These are phyloP conservation scores for Listronotus oregonensis DNA, from an alignment of 1,140 invertebrate genomes.

Conservation along the genomic window DNA sequence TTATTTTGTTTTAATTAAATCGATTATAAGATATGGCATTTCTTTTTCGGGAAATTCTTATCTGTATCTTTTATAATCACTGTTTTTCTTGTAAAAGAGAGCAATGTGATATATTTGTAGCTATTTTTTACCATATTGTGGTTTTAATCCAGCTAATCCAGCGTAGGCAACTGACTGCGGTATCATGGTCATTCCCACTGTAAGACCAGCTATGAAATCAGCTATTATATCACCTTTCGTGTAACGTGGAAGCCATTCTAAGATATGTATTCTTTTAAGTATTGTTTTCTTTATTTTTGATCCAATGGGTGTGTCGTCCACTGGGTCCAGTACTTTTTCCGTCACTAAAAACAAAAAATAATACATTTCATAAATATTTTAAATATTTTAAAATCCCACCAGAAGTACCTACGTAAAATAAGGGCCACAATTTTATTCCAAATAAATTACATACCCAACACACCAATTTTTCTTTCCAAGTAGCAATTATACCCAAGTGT, in stretches of 20 bases:
- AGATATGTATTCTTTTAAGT: conserved; percentile 51
- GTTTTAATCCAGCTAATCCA: conserved; percentile 71
- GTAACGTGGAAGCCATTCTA: conserved; percentile 71
- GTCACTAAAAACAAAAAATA: conserved; percentile 12
- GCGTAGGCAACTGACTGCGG: conserved; percentile 82
- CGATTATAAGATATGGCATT: too few relatives aligned
- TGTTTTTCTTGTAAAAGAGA: too few relatives aligned
- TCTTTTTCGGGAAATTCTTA: too few relatives aligned
- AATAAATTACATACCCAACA: too few relatives aligned
- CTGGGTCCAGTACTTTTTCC: conserved; percentile 4
- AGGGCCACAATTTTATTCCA: too few relatives aligned
- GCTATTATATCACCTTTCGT: conserved; percentile 64
- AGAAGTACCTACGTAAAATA: too few relatives aligned
- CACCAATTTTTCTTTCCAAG: too few relatives aligned
- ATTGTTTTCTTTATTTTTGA: conserved; percentile 32
- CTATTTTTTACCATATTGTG: conserved; percentile 73
- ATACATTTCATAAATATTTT: background rate
- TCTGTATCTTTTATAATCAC: too few relatives aligned
- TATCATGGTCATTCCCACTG: conserved; percentile 78
- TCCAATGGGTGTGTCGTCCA: background rate
- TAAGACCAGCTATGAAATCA: conserved; percentile 86
- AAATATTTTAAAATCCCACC: background rate
- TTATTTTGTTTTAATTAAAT: too few relatives aligned
- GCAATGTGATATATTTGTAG: too few relatives aligned
- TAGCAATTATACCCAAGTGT: too few relatives aligned